Evolutionary conservation across 2,113 vertebrate genomes (phyloP), one percentile per base, ranked within the genome.

Genomic region (Hymenochirus boettgeri): DNA sequence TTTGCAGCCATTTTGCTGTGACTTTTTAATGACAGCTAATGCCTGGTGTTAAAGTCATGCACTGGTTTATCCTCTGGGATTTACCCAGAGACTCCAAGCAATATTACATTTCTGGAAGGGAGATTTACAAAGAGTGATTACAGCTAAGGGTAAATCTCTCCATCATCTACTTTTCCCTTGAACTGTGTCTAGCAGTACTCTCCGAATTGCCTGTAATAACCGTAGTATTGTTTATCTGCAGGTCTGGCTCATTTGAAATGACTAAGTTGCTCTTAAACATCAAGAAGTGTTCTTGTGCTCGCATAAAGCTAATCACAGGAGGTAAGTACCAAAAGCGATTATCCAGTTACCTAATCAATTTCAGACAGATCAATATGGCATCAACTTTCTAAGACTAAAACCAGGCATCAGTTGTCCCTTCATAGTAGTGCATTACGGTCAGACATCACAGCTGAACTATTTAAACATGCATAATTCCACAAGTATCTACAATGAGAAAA

Each of bases 341-440:
- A 78, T 58, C 59, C 57, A 48, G 10, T 1, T n/a, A 18, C n/a
- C 71, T 63, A 69, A 78, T 46, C 71, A 72, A 76, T 78, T 80
- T 77, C 51, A 61, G 65, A 66, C 64, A 26, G 71, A 72, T 74
- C 79, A 74, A 76, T 74, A 75, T 76, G 56, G 76, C 75, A 81
- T 81, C 76, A 75, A 74, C 62, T 83, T 78, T 73, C 72, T 72
- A 66, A 73, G 45, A 62, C 29, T 55, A 7, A 57, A n/a, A 57
- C 48, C 52, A 65, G 48, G 60, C 56, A 60, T 33, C 54, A 72
- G 73, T 59, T 59, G 65, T 71, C n/a, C 80, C 79, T 87, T 85
- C 81, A 80, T 56, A 79, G 76, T 76, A 76, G 55, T 55, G 63
- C 65, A 7, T 77, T 59, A 72, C 51, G 61, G 61, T 59, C 59